A percentile compares a stretch with the other conserved stretches of the same genome.
These are phyloP conservation scores for Scatophagus argus DNA, from an alignment of 2,113 vertebrate genomes.

Conservation along the genomic window DNA sequence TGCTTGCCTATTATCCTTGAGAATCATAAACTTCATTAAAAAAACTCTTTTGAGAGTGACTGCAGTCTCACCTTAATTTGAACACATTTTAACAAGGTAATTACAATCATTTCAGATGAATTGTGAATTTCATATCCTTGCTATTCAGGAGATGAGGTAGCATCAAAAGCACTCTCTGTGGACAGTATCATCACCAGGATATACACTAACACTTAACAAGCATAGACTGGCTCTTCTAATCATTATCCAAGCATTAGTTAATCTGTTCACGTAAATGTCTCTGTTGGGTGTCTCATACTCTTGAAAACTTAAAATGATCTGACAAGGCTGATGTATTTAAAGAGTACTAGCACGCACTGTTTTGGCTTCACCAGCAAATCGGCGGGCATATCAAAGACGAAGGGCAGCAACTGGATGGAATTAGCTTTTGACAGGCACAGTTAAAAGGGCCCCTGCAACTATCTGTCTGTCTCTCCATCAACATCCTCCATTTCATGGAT, in stretches of 20 bases:
- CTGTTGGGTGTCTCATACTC: slow-evolving; percentile 50
- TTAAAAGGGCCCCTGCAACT: slow-evolving; percentile 48
- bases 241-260: slow-evolving; percentile 55
- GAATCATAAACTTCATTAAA: slow-evolving; percentile 69
- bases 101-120: slow-evolving; percentile 50
- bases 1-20: slow-evolving; percentile 49
- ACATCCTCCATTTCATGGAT: slow-evolving; percentile 40
- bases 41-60: slow-evolving; percentile 52
- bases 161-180: slow-evolving; percentile 37
- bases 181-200: slow-evolving; percentile 25
- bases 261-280: slow-evolving; percentile 58
- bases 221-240: slow-evolving; percentile 15
- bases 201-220: slow-evolving; percentile 42
- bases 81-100: slow-evolving; percentile 53
- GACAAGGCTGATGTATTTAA: slow-evolving; percentile 52
- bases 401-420: slow-evolving; percentile 45
- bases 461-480: slow-evolving; percentile 48
- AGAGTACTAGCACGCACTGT: slow-evolving; percentile 18
- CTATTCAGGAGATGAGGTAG: slow-evolving; percentile 1
- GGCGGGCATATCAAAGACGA: slow-evolving; percentile 54
- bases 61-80: slow-evolving; percentile 53
- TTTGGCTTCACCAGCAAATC: slow-evolving; percentile 53
- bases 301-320: slow-evolving; percentile 60
- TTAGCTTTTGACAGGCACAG: slow-evolving; percentile 53
- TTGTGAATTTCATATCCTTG: slow-evolving; percentile 27